Percentiles rank a stretch among this genome's conserved stretches.
Conservation (phyloP, 1,140 invertebrate species). For the Eufriesea mexicana region DNA sequence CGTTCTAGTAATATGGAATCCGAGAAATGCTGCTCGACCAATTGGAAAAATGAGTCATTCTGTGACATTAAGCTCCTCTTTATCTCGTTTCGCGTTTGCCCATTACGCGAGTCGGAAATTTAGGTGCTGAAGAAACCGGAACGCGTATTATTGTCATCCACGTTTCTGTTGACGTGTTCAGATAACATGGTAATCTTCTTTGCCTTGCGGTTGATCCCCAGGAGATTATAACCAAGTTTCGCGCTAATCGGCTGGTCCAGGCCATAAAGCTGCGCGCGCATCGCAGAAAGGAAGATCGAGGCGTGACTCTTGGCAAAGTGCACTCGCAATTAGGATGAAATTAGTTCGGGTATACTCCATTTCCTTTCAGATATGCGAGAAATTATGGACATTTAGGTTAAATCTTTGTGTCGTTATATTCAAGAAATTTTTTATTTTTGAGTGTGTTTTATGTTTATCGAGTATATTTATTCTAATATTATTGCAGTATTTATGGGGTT, state of each 20-base stretch:
- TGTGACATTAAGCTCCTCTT: not conserved
- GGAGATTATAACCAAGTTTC: constrained; percentile 11
- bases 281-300: not conserved
- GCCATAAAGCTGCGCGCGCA: not conserved
- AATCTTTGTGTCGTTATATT: too few relatives aligned
- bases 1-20: not conserved
- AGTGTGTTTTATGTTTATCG: too few relatives aligned
- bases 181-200: constrained; percentile 30
- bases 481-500: too few relatives aligned
- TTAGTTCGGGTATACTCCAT: not conserved
- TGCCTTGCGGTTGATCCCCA: not conserved
- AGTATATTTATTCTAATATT: too few relatives aligned
- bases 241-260: constrained; percentile 20
- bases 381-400: too few relatives aligned
- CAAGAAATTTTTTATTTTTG: too few relatives aligned
- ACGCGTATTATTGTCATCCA: not conserved
- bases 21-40: too few relatives aligned
- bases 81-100: constrained; percentile 19
- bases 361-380: not conserved
- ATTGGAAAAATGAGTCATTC: not conserved
- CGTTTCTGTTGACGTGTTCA: too few relatives aligned
- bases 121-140: not conserved
- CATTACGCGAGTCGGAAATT: constrained; percentile 10
- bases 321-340: not conserved
- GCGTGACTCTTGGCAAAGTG: not conserved